Evolutionary conservation across 1,140 invertebrate genomes (phyloP).

Genomic region (Diuraphis noxia): DNA sequence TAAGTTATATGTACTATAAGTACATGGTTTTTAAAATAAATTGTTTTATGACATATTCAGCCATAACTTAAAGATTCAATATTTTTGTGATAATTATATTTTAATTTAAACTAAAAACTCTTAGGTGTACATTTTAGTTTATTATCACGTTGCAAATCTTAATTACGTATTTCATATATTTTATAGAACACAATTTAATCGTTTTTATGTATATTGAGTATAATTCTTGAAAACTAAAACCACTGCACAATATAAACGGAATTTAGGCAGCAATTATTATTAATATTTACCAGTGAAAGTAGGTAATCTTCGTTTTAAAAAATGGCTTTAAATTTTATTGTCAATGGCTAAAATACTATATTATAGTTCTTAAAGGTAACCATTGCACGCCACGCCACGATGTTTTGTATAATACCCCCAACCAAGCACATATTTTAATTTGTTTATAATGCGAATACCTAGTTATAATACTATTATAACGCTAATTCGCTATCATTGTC

Average conservation of each 20-base stretch:
- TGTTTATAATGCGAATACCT: background rate
- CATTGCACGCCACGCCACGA: background rate
- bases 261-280: background rate
- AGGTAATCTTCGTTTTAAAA: background rate
- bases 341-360: background rate
- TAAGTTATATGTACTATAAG: no score
- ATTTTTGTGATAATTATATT: background rate
- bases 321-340: background rate
- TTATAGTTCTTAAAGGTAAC: background rate
- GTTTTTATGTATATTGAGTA: background rate
- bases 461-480: background rate
- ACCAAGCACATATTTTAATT: background rate
- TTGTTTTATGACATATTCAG: background rate
- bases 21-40: background rate
- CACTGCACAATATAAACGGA: background rate
- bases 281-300: background rate
- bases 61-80: background rate
- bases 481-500: background rate
- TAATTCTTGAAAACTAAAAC: background rate
- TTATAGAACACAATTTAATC: background rate
- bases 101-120: background rate
- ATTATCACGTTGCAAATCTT: background rate
- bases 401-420: background rate
- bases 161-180: background rate
- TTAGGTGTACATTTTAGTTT: background rate